Evolutionary conservation across 2,888 invertebrate genomes (phyloP), one percentile per base, ranked within the genome.

Genomic region (Noctua janthina): DNA sequence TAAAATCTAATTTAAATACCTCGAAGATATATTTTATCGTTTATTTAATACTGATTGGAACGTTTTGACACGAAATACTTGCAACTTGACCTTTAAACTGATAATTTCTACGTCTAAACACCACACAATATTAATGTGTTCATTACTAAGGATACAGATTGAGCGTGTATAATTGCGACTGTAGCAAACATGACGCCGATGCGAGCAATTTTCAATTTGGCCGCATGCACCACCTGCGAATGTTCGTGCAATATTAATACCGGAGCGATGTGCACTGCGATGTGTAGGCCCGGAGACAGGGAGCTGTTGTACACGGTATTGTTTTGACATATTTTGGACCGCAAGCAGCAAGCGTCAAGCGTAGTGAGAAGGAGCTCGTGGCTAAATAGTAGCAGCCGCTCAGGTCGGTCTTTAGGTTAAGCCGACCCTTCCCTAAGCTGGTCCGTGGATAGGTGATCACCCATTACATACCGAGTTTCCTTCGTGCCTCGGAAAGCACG

Each of bases 121-220:
- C 4, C 70, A 29, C 39, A 54, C 59, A 46, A 79, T 73, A 76
- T 77, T 17, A 46, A 83, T 76, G 75, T 46, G 79, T 87, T 76
- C 74, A 89, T 87, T 85, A 75, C 71, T 62, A 59, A 70, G 51
- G 74, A 76, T 81, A 77, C 78, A 76, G 83, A 83, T 81, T 81
- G 85, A 76, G 80, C 82, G 80, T 76, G 79, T 77, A 76, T 74
- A 74, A 84, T 84, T 78, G 74, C 72, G 39, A 78, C 51, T 35
- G 69, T 83, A 72, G 64, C 79, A 70, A 80, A 67, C 71, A 76
- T 75, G 46, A 77, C 67, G 80, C 83, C 85, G 74, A 82, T 84
- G 84, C 77, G 79, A 91, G 92, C 92, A 90, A 93, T 92, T 93
- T 93, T 92, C 93, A 92, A 93, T 93, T 93, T 92, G 90, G 90